Percentiles rank a stretch among this genome's conserved stretches.
These are phyloP conservation scores for Styela clava DNA, from an alignment of 23 tunicate species.

Conservation along the genomic window DNA sequence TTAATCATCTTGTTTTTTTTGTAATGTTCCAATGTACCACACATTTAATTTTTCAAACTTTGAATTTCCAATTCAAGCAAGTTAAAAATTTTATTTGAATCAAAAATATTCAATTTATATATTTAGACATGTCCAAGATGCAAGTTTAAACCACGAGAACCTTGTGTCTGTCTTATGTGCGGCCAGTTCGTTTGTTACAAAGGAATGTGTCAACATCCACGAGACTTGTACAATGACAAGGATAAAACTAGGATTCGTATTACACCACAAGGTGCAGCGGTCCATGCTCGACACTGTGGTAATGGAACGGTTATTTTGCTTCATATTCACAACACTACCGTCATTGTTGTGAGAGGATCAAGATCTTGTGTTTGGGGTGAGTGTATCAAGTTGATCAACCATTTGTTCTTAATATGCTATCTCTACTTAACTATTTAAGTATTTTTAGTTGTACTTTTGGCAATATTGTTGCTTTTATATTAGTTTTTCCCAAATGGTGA, in stretches of 20 bases:
- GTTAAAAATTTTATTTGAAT: too few species aligned
- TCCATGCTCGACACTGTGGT: constrained; percentile 80
- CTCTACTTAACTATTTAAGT: too few species aligned
- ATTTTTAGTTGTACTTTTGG: not conserved
- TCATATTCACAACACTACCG: constrained; percentile 38
- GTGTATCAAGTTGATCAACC: too few species aligned
- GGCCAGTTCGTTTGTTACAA: constrained; percentile 77
- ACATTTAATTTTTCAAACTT: too few species aligned
- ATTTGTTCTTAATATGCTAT: too few species aligned
- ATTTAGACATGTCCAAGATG: constrained; percentile 49
- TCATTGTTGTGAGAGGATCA: constrained; percentile 51
- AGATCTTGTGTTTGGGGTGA: constrained; percentile 79
- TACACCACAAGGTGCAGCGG: constrained; percentile 18
- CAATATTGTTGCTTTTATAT: not conserved
- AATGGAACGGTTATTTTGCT: constrained; percentile 80
- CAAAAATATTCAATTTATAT: too few species aligned
- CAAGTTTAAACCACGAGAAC: constrained; percentile 34
- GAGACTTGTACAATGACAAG: not conserved
- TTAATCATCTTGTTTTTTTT: too few species aligned
- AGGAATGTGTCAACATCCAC: constrained; percentile 31
- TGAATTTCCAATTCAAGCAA: too few species aligned
- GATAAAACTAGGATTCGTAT: not conserved
- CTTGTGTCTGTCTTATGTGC: constrained; percentile 81
- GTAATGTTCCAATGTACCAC: too few species aligned
- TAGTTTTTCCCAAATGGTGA: too few species aligned